Evolutionary conservation across 2,888 invertebrate genomes (phyloP).

Genomic region (Drosophila anomalata): DNA sequence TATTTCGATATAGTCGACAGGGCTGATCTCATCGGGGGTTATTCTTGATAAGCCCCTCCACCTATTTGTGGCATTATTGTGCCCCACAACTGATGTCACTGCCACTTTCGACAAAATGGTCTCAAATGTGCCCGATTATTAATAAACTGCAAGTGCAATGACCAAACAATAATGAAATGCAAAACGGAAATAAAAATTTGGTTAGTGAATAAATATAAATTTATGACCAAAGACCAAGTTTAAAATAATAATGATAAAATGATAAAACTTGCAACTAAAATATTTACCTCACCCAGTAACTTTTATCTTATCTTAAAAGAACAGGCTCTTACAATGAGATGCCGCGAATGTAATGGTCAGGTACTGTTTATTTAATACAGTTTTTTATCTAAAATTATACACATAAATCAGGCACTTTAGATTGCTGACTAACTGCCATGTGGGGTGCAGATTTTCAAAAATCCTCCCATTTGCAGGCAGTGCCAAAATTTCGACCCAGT

Average conservation of each 20-base stretch:
- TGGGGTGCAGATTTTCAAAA: conserved; percentile 14
- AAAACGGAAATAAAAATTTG: conserved; percentile 24
- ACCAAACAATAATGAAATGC: conserved; percentile 13
- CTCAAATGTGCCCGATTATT: conserved; percentile 21
- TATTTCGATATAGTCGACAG: conserved; percentile 11
- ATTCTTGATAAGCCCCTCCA: neutral
- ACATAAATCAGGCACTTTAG: conserved; percentile 10
- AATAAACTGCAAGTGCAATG: conserved; percentile 36
- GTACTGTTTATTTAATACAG: neutral
- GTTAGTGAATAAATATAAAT: neutral
- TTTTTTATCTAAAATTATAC: neutral
- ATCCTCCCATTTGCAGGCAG: conserved; percentile 17
- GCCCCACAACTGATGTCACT: conserved; percentile 60
- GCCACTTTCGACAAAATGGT: conserved; percentile 42
- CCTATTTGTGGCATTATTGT: conserved; percentile 14
- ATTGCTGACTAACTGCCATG: conserved; percentile 13
- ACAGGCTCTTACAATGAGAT: neutral
- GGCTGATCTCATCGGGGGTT: conserved; percentile 24
- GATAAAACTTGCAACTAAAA: no score
- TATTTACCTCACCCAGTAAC: no score
- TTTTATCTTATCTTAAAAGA: neutral
- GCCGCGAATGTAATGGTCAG: no score
- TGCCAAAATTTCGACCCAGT: conserved; percentile 25
- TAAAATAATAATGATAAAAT: no score
- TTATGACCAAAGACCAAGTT: neutral